Conservation (phyloP, 1,140 invertebrate species). For the Nasonia vitripennis region DNA sequence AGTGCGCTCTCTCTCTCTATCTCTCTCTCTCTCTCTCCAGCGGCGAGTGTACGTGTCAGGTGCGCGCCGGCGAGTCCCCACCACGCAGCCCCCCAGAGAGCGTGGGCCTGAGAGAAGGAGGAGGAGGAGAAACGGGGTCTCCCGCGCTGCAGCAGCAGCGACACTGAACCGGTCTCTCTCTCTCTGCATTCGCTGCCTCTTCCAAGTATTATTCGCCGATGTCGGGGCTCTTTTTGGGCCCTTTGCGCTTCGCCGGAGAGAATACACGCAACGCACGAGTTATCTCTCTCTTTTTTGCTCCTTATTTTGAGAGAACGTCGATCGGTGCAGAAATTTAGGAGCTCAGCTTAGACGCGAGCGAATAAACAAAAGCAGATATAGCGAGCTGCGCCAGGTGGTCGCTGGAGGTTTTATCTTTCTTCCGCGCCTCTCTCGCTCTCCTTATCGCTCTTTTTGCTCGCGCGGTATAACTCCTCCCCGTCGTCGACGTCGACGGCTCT, state of each 20-base stretch:
- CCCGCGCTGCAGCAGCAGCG: conserved; percentile 57
- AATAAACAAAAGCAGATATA: conserved; percentile 24
- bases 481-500: background rate
- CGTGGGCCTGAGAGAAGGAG: conserved; percentile 6
- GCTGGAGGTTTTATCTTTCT: background rate
- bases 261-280: background rate
- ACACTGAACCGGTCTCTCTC: conserved; percentile 56
- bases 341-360: background rate
- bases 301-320: background rate
- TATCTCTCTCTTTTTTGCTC: background rate
- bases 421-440: background rate
- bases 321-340: background rate
- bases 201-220: background rate
- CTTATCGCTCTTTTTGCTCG: conserved; percentile 33
- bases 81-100: conserved; percentile 35
- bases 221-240: background rate
- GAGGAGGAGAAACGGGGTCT: conserved; percentile 50
- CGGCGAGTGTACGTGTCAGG: conserved; percentile 4
- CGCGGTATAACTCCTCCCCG: background rate
- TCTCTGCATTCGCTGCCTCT: conserved; percentile 45
- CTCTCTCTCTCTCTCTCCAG: conserved; percentile 37
- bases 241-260: background rate
- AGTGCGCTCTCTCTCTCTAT: conserved; percentile 50
- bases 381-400: background rate
- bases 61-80: conserved; percentile 28